Percentiles rank a stretch among this genome's conserved stretches.
Evolutionary conservation across 2,113 vertebrate genomes (phyloP).

Genomic region (Antigone vipio): DNA sequence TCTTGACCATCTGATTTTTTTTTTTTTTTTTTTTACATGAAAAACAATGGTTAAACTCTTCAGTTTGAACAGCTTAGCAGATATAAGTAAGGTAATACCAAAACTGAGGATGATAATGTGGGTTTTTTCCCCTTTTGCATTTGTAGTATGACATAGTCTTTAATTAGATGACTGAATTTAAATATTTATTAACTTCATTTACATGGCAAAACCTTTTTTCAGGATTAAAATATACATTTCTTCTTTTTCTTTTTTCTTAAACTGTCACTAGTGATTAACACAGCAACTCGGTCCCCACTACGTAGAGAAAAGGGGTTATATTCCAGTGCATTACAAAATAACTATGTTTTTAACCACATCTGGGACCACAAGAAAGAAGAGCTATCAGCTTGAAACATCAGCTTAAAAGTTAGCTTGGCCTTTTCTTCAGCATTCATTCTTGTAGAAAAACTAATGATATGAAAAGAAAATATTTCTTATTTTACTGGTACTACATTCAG

Average conservation of each 20-base stretch:
- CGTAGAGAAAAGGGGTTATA: not conserved
- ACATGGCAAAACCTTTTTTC: not conserved
- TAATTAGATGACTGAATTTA: not conserved
- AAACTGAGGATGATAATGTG: not conserved
- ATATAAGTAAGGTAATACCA: not conserved
- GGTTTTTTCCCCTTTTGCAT: not conserved
- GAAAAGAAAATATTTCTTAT: not conserved
- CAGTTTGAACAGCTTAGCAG: not conserved
- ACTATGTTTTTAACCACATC: not conserved
- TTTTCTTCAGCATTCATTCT: not conserved
- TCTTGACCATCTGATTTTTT: not conserved
- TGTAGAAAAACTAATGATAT: not conserved
- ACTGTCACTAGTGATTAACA: not conserved
- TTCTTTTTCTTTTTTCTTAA: not conserved
- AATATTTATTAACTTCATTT: not conserved
- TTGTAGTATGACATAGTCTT: not conserved
- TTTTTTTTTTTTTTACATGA: not conserved
- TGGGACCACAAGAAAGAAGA: not conserved
- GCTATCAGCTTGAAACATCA: not conserved
- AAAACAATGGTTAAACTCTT: not conserved
- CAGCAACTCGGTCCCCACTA: not conserved
- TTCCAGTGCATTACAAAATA: not conserved
- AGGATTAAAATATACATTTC: not conserved
- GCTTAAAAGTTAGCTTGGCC: not conserved
- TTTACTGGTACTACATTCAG: not conserved